Conservation (phyloP, 1,140 invertebrate genomes). For the Linepithema humile region DNA sequence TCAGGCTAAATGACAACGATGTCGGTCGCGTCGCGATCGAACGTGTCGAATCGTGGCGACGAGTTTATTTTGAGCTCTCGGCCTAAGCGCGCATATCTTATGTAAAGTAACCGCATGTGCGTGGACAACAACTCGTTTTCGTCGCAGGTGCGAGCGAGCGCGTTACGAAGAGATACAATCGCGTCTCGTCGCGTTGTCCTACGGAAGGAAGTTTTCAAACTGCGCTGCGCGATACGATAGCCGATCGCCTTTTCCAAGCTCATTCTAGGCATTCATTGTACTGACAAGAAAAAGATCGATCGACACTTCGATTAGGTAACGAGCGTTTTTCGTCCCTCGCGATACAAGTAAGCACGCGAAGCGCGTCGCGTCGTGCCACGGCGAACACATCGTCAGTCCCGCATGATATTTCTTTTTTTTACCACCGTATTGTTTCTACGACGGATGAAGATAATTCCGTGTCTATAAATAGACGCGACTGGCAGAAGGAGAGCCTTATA, state of each 20-base stretch:
- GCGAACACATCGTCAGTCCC: slow-evolving; percentile 39
- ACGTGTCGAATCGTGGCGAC: slow-evolving; percentile 67
- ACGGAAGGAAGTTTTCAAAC: slow-evolving; percentile 1
- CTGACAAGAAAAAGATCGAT: background rate
- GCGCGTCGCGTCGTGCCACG: slow-evolving; percentile 5
- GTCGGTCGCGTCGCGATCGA: slow-evolving; percentile 59
- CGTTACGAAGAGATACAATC: slow-evolving; percentile 27
- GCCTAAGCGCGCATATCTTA: slow-evolving; percentile 72
- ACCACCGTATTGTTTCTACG: slow-evolving; percentile 63
- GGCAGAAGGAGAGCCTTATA: slow-evolving; percentile 64
- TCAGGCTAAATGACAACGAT: slow-evolving; percentile 66
- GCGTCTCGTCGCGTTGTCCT: slow-evolving; percentile 4
- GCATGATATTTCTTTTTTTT: slow-evolving; percentile 54
- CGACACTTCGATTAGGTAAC: background rate
- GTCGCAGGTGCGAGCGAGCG: slow-evolving; percentile 60
- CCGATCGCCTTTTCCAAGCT: background rate
- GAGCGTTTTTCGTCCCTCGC: background rate
- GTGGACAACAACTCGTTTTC: slow-evolving; percentile 63
- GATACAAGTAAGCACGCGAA: background rate
- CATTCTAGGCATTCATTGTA: background rate
- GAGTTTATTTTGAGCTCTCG: slow-evolving; percentile 69
- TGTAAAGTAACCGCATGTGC: slow-evolving; percentile 71
- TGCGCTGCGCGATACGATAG: background rate
- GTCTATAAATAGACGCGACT: slow-evolving; percentile 67
- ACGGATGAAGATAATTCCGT: slow-evolving; percentile 71